Base-by-base conservation (phyloP, 2,113 vertebrate genomes). In the Alethe castanea region DNA sequence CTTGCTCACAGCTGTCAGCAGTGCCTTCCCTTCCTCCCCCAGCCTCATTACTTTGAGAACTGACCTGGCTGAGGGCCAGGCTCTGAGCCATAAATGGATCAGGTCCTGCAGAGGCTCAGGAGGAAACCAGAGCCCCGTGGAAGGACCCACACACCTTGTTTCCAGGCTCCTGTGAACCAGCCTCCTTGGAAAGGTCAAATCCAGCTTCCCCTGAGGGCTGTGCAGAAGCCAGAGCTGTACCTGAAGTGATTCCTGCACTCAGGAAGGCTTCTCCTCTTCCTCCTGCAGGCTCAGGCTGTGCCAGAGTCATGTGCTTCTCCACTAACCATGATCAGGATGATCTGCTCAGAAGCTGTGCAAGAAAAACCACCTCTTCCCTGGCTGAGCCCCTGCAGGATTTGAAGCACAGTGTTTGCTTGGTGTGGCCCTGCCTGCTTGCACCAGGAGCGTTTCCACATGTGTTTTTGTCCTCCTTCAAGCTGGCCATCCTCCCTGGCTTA, bases 1-100 rank as follows among this genome's bases (percentile, higher is more conserved):
- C 74, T 72, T 26, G 67, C 67, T 92, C 59, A 33, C 23, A 70
- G 86, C 80, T 90, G 80, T 91, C 79, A 61, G 38, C 57, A 79
- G 38, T 35, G 42, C 60, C 35, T 53, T 92, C 57, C 36, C 45
- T 42, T 82, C 88, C 36, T 50, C 56, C 54, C n/a, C 35, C 5
- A 0, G 28, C 81, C 70, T 90, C 61, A 19, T 73, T 74, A 40
- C 66, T 62, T 57, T 54, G 64, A 77, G 73, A 69, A 52, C 13
- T 85, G 80, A 53, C 57, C 85, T 73, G 86, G 64, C 76, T 60
- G 36, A 79, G 47, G 53, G 44, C 72, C 77, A 53, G 14, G 42
- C 61, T 59, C 53, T n/a, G 69, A 82, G 69, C 86, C 48, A 6
- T 56, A 72, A 96, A 82, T 8, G 14, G 90, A 69, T 89, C 62